Conservation (phyloP, 2,888 invertebrate genomes). For the Orthosia cruda region DNA sequence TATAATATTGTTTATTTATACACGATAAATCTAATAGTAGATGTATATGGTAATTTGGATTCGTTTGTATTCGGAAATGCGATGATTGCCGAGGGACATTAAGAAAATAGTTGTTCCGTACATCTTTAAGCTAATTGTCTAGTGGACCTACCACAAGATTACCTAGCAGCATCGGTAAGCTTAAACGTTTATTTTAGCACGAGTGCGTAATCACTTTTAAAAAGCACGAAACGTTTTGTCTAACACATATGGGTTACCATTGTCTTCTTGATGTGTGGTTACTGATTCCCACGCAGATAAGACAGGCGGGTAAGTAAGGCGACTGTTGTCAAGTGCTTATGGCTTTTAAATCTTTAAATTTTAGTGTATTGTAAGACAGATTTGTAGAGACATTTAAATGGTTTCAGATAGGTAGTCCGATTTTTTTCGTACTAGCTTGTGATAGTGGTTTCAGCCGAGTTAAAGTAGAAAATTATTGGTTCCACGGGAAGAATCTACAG, state of each 20-base stretch:
- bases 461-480: too few species aligned
- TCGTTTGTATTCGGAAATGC: too few species aligned
- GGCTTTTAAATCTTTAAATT: conserved; percentile 36
- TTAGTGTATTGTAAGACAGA: conserved; percentile 5
- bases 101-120: too few species aligned
- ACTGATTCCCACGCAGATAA: conserved; percentile 50
- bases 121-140: neutral
- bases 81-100: too few species aligned
- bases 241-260: conserved; percentile 24
- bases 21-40: too few species aligned
- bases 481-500: too few species aligned
- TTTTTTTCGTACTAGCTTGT: too few species aligned
- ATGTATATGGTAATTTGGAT: too few species aligned
- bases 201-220: conserved; percentile 38
- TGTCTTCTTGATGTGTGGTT: conserved; percentile 25
- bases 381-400: neutral
- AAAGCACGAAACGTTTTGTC: conserved; percentile 50
- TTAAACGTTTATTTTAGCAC: conserved; percentile 10
- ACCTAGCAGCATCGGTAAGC: neutral
- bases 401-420: too few species aligned
- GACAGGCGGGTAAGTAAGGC: conserved; percentile 31
- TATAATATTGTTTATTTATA: too few species aligned
- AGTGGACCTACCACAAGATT: neutral
- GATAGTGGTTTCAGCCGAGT: too few species aligned
- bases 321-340: conserved; percentile 30